Evolutionary conservation across 2,888 invertebrate species (phyloP).

Genomic region (Rosalia funebris): DNA sequence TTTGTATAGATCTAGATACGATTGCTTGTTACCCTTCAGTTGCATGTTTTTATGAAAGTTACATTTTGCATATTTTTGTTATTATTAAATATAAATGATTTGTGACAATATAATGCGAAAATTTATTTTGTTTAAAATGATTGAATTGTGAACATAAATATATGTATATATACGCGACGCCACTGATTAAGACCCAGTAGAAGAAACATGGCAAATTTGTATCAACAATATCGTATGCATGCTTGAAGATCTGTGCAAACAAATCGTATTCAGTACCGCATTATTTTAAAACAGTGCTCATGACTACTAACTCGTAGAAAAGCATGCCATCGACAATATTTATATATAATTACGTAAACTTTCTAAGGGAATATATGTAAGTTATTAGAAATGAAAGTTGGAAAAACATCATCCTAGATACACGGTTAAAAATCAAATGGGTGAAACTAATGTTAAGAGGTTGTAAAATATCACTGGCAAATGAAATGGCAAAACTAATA

Average conservation of each 20-base stretch:
- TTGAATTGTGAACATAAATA: too few species aligned
- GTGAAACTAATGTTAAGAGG: not conserved
- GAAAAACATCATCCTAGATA: constrained; percentile 1
- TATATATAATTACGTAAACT: constrained; percentile 14
- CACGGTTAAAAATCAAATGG: not conserved
- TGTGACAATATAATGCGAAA: too few species aligned
- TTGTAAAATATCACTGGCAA: too few species aligned
- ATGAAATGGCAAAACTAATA: too few species aligned
- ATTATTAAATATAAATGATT: too few species aligned
- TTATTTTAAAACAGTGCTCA: constrained; percentile 4
- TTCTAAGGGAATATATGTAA: constrained; percentile 11
- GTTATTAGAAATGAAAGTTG: constrained; percentile 7
- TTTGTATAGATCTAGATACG: too few species aligned
- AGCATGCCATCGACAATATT: constrained; percentile 10
- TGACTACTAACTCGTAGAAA: constrained; percentile 7
- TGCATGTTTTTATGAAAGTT: too few species aligned
- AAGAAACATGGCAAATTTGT: not conserved
- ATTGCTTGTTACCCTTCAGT: too few species aligned
- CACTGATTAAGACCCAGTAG: too few species aligned
- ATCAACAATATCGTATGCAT: not conserved
- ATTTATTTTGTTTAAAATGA: too few species aligned
- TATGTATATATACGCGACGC: too few species aligned
- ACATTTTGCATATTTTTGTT: too few species aligned
- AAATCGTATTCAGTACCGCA: constrained; percentile 6
- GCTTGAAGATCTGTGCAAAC: constrained; percentile 1